These are phyloP conservation scores for Muraenolepis orangiensis DNA, from an alignment of 2,797 vertebrate genomes.

Conservation along the genomic window DNA sequence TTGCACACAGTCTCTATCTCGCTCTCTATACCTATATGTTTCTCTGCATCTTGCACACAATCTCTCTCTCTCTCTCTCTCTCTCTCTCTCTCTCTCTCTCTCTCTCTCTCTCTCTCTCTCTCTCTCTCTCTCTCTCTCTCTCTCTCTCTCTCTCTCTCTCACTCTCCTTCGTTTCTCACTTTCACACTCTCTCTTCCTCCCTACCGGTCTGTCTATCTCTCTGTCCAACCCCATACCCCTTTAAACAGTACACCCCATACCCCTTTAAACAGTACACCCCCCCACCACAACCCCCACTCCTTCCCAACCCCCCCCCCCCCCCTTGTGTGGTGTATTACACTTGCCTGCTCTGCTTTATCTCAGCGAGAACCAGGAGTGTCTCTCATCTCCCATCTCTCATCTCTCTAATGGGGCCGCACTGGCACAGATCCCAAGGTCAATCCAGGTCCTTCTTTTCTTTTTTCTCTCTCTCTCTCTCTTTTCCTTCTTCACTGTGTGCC, in stretches of 20 bases:
- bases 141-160: slow-evolving; percentile 3
- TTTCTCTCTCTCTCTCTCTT: too few relatives aligned
- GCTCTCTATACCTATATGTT: not conserved
- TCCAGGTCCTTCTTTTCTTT: slow-evolving; percentile 34
- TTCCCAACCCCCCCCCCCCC: slow-evolving; percentile 2
- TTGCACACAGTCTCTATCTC: not conserved
- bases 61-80: not conserved
- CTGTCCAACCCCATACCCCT: slow-evolving; percentile 14
- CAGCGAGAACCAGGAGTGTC: slow-evolving; percentile 22
- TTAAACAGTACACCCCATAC: slow-evolving; percentile 13
- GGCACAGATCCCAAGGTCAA: slow-evolving; percentile 51
- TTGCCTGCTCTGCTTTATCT: slow-evolving; percentile 12
- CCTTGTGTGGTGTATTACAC: slow-evolving; percentile 15
- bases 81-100: not conserved
- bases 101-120: slow-evolving; percentile 14
- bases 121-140: slow-evolving; percentile 15
- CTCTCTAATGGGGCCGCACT: slow-evolving; percentile 49
- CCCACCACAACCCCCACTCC: not conserved
- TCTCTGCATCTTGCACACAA: slow-evolving; percentile 18
- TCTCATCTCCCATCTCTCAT: slow-evolving; percentile 32
- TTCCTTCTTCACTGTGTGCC: slow-evolving; percentile 10
- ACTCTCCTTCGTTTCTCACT: slow-evolving; percentile 9
- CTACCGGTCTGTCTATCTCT: slow-evolving; percentile 2
- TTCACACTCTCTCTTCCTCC: not conserved
- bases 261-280: not conserved